phyloP scores from a whole-genome alignment of 64 coral and sea anemone genomes.

The Cladopsammia gracilis region DNA sequence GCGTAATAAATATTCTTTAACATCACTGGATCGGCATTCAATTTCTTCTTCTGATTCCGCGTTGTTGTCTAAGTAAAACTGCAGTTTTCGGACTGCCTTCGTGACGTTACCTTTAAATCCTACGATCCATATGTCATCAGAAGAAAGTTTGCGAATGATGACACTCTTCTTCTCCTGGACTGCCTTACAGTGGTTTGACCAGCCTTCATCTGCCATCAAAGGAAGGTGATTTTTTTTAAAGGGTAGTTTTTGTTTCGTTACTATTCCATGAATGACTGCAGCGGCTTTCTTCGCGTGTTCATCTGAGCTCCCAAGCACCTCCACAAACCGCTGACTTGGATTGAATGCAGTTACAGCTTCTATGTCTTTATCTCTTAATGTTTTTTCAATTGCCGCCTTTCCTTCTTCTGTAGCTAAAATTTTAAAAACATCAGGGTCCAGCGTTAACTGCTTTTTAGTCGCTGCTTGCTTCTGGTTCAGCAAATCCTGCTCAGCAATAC shows the following conservation, averaged over 20 bases:
- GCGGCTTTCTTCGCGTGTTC: conserved; percentile 33
- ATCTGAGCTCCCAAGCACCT: conserved; percentile 26
- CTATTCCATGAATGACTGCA: conserved; percentile 20
- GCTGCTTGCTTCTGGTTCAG: not conserved
- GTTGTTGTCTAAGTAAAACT: conserved; percentile 23
- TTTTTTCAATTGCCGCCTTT: not conserved
- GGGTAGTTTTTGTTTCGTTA: conserved; percentile 29
- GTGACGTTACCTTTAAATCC: conserved; percentile 33
- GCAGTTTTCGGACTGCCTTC: conserved; percentile 1
- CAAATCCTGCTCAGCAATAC: not conserved
- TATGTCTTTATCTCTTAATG: not conserved
- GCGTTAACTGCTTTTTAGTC: not conserved
- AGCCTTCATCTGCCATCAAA: not conserved
- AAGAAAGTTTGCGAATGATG: not conserved
- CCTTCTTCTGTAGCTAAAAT: conserved; percentile 25
- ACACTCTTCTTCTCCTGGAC: conserved; percentile 1
- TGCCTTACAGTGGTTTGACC: conserved; percentile 18
- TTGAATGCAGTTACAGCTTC: conserved; percentile 34
- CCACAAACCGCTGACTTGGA: not conserved
- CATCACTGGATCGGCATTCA: not conserved
- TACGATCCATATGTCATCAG: conserved; percentile 17
- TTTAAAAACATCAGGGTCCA: conserved; percentile 24
- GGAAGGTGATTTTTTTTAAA: conserved; percentile 26
- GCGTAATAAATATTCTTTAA: not conserved
- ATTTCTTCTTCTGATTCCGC: not conserved